These are phyloP conservation scores for Gasterosteus aculeatus DNA, from an alignment of 2,113 vertebrate species.

Conservation along the genomic window DNA sequence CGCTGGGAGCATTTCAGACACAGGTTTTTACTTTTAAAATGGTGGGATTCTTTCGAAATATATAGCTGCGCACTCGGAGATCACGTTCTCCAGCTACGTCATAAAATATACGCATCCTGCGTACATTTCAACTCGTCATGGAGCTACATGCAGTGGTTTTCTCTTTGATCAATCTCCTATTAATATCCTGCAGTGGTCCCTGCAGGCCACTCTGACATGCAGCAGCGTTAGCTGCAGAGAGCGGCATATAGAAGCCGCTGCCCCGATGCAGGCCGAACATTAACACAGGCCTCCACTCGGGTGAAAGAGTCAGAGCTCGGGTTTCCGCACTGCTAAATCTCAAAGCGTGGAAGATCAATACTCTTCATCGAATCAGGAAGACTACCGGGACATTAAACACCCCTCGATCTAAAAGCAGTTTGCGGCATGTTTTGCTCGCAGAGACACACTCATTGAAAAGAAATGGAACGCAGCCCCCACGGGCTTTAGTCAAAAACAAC, in stretches of 20 bases:
- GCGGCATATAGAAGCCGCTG: conserved; percentile 39
- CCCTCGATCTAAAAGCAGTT: conserved; percentile 21
- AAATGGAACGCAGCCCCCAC: conserved; percentile 39
- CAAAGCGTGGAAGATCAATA: conserved; percentile 52
- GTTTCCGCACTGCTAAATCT: conserved; percentile 31
- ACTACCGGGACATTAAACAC: conserved; percentile 32
- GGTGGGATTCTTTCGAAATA: too few relatives aligned
- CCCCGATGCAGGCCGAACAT: conserved; percentile 18
- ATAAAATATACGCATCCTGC: conserved; percentile 9
- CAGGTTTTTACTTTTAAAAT: neutral
- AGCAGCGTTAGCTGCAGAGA: conserved; percentile 19
- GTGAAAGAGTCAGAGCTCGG: conserved; percentile 28
- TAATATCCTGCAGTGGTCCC: conserved; percentile 62
- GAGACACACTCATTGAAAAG: conserved; percentile 18
- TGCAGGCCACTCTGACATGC: conserved; percentile 42
- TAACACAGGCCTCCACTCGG: conserved; percentile 11
- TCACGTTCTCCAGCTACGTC: conserved; percentile 4
- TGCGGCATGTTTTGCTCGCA: conserved; percentile 13
- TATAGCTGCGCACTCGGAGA: neutral
- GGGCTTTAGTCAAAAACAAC: conserved; percentile 57
- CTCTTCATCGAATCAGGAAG: conserved; percentile 44
- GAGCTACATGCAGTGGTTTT: conserved; percentile 34
- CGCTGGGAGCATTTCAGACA: neutral
- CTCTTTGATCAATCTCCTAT: conserved; percentile 63
- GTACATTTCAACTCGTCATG: conserved; percentile 31